phyloP scores from a whole-genome alignment of 2,888 invertebrate genomes.

The Drosophila multiciliata region DNA sequence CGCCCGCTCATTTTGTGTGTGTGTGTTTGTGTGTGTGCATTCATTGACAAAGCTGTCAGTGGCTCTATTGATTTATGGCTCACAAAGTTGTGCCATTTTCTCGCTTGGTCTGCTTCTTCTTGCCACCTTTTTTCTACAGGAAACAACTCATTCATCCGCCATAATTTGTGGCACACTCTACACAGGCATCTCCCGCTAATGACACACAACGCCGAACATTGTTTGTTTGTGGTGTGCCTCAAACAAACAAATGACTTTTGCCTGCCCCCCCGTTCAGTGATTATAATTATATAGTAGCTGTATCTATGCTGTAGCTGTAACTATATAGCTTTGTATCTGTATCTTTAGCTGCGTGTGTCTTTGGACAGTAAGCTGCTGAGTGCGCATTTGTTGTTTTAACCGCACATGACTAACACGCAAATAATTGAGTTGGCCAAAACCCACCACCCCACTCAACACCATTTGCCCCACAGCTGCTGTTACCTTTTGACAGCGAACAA shows the following conservation, averaged over 20 bases:
- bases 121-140: constrained; percentile 1
- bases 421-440: constrained; percentile 58
- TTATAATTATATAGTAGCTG: constrained; percentile 51
- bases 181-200: constrained; percentile 50
- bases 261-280: constrained; percentile 47
- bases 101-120: neutral
- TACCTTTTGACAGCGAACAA: constrained; percentile 54
- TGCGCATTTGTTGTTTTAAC: constrained; percentile 60
- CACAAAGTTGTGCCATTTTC: constrained; percentile 13
- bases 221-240: constrained; percentile 49
- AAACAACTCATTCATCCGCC: constrained; percentile 59
- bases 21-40: constrained; percentile 50
- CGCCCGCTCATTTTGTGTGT: constrained; percentile 47
- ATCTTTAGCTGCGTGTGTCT: constrained; percentile 15
- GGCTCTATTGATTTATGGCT: constrained; percentile 73
- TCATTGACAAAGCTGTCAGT: constrained; percentile 79
- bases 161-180: constrained; percentile 62
- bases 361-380: constrained; percentile 40
- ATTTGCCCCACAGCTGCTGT: neutral
- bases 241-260: constrained; percentile 58
- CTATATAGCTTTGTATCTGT: constrained; percentile 18
- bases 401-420: constrained; percentile 66
- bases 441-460: neutral
- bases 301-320: constrained; percentile 3
- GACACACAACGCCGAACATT: constrained; percentile 37